A percentile compares a stretch with the other conserved stretches of the same genome.
phyloP scores from a whole-genome alignment of 1,140 invertebrate species.

The Rhynchophorus ferrugineus region DNA sequence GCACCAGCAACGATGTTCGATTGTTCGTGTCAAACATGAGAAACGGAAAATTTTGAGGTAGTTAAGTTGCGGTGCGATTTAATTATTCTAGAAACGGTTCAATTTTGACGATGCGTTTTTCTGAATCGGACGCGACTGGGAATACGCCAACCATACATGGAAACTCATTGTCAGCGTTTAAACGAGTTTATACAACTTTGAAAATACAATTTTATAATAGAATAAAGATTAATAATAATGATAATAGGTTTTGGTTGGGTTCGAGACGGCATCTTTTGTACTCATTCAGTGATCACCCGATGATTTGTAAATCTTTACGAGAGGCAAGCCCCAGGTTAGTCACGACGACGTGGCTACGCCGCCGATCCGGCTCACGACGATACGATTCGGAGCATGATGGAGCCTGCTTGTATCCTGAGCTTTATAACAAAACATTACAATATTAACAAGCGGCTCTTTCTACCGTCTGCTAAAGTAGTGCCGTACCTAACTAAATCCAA shows the following conservation, averaged over 20 bases:
- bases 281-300: constrained; percentile 39
- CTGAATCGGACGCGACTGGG: constrained; percentile 2
- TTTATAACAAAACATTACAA: constrained; percentile 24
- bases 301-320: constrained; percentile 16
- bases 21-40: too few relatives aligned
- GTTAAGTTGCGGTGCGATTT: constrained; percentile 13
- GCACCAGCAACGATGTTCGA: constrained; percentile 10
- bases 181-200: too few relatives aligned
- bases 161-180: constrained; percentile 6
- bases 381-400: too few relatives aligned
- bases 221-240: constrained; percentile 27
- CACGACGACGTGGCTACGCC: too few relatives aligned
- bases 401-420: too few relatives aligned
- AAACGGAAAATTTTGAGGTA: constrained; percentile 19
- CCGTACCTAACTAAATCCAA: constrained; percentile 31
- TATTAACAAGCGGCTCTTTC: constrained; percentile 28
- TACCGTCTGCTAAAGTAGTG: constrained; percentile 36
- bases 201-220: constrained; percentile 31
- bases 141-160: constrained; percentile 11
- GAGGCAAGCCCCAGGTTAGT: neutral
- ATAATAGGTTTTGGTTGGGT: constrained; percentile 31
- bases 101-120: neutral
- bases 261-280: constrained; percentile 35
- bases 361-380: too few relatives aligned
- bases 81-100: constrained; percentile 13